Evolutionary conservation across 2,888 invertebrate species (phyloP), one percentile per base, ranked within the genome.

Genomic region (Lomographa bimaculata): DNA sequence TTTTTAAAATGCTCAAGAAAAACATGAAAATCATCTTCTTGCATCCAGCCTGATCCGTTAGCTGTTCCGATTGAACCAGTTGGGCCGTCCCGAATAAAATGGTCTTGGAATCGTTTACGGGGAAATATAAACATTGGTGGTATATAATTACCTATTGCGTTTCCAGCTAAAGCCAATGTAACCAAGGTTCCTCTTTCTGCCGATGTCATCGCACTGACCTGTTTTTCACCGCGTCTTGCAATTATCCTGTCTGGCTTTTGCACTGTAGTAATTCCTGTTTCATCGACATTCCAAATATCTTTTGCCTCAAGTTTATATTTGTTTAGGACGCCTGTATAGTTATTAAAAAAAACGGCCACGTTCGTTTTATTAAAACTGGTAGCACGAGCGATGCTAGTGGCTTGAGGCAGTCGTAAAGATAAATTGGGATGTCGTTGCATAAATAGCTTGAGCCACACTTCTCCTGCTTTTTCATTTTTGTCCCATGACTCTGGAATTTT

Each of bases 181-280:
- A 51, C 42, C n/a, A 47, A 28, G 7, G 36, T 35, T 2, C 58
- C 61, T 18, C 58, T 38, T 36, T 65, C 59, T 0, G 54, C 47
- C 4, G 46, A 47, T 23, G 46, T 47, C 7, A 46, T 34, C 6
- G 35, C 28, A 2, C 40, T 36, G 1, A 46, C 39, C 28, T 45
- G 55, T 19, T 60, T 60, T 4, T 10, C 6, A 4, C 57, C 60
- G 23, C 42, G 44, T 25, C 9, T 3, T 36, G 62, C 57, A 2
- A 61, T 21, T 9, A 57, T 49, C 46, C 61, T 64, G 6, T 50
- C 56, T 0, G 62, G 63, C 24, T 53, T 47, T 7, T 48, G 40
- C 1, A 59, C 54, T 2, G 52, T 54, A 5, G 50, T 43, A 10
- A 54, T 27, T 3, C 48, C 50, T 7, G 54, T 56, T 38, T 57